These are phyloP conservation scores for Oryzias dopingdopingensis DNA, from an alignment of 2,797 vertebrate genomes.

Conservation along the genomic window DNA sequence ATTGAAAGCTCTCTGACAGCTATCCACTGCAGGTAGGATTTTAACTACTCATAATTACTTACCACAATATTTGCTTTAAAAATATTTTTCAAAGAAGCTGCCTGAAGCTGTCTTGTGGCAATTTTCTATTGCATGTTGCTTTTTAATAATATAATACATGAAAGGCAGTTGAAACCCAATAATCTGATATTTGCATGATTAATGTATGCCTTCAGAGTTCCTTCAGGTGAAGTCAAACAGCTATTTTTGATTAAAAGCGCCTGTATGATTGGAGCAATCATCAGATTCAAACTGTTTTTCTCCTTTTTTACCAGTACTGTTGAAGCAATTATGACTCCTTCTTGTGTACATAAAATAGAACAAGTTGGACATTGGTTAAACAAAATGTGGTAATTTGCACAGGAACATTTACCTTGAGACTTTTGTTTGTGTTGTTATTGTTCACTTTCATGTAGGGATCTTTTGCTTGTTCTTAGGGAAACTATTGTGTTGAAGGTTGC, in stretches of 20 bases:
- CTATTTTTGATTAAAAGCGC: constrained; percentile 12
- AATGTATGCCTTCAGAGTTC: constrained; percentile 43
- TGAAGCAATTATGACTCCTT: background rate
- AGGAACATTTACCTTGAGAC: background rate
- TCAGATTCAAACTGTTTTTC: background rate
- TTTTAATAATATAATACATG: constrained; percentile 14
- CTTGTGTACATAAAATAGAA: background rate
- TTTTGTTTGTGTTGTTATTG: no score
- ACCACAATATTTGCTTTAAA: no score
- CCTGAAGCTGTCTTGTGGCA: constrained; percentile 23
- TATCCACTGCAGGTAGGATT: no score
- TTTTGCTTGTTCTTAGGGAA: no score
- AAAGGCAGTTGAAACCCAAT: constrained; percentile 11
- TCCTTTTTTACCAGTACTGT: background rate
- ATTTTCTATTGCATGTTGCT: constrained; percentile 9
- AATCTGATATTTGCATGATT: constrained; percentile 45
- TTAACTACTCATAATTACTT: no score
- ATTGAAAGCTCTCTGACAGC: no score
- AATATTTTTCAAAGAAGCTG: background rate
- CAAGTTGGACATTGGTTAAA: no score
- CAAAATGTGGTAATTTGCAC: background rate
- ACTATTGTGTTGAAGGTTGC: no score
- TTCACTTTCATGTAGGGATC: no score
- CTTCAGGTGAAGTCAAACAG: constrained; percentile 12
- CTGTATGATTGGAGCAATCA: constrained; percentile 2